Base-by-base conservation (phyloP, 2,797 vertebrate genomes). In the Crocodylus rhombifer region DNA sequence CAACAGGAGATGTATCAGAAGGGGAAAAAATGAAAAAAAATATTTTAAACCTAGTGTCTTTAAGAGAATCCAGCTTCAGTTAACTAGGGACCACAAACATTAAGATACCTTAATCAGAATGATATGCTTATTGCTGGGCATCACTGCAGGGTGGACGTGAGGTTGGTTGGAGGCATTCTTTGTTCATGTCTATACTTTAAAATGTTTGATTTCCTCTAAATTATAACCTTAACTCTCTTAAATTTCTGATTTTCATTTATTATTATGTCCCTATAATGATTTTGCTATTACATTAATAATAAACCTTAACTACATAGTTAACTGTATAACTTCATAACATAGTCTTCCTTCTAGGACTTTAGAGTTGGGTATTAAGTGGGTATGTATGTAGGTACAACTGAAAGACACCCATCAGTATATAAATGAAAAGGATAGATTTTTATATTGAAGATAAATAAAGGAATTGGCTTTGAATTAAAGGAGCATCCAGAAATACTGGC, bases 31-130 rank as follows among this genome's bases (percentile, higher is more conserved):
- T 64, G 20, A 61, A 87, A 94, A 42, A 81, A 82, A 33, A 20
- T 91, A 87, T 91, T 92, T 91, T 87, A 89, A 91, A 79, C 71
- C 36, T 87, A 74, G 92, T 93, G 74, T n/a, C 57, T 86, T 74
- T 79, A 60, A 89, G 85, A 71, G 82, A 85, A 85, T 75, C 20
- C 42, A 1, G 0, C 14, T 69, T 21, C 11, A 14, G 23, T 88
- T 69, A 81, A 63, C 81, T 77, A 90, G 83, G 81, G 69, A 86
- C 30, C 36, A 13, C 0, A 2, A 73, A 5, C 5, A 74, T n/a
- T 30, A 79, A 71, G 55, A 30, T 42, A 21, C 69, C 36, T 73
- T 73, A 51, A 51, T 15, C 23, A 73, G 21, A 36, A 23, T 30
- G 11, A 69, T 69, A 69, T 51, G 13, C 36, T 36, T 73, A 16